Evolutionary conservation across 2,888 invertebrate genomes (phyloP).

Genomic region (Bugulina stolonifera): DNA sequence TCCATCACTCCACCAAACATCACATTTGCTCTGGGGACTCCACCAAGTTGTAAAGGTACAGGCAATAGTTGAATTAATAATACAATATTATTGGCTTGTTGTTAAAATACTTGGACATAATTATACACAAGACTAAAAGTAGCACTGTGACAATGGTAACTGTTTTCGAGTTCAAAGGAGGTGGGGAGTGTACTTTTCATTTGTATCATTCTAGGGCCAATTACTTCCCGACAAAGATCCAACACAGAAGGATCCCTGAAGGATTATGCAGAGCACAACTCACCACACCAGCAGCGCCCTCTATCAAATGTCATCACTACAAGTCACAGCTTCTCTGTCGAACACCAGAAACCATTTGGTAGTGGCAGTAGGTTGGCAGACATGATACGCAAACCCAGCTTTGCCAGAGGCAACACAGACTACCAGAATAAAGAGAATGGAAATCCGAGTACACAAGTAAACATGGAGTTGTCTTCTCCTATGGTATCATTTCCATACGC

Average conservation of each 20-base stretch:
- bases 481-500: constrained; percentile 34
- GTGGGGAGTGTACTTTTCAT: too few relatives aligned
- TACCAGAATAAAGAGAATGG: constrained; percentile 5
- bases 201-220: neutral
- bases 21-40: constrained; percentile 19
- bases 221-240: constrained; percentile 10
- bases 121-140: too few relatives aligned
- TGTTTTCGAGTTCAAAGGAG: too few relatives aligned
- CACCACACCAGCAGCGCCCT: neutral
- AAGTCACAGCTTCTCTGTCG: constrained; percentile 4
- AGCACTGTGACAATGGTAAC: too few relatives aligned
- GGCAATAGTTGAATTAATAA: neutral
- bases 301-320: neutral
- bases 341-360: neutral
- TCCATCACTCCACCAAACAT: constrained; percentile 23
- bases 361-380: neutral
- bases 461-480: neutral
- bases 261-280: neutral
- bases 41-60: neutral
- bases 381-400: neutral
- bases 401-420: neutral
- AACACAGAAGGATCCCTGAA: constrained; percentile 20
- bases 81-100: too few relatives aligned
- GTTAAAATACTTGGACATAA: too few relatives aligned
- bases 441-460: neutral